phyloP scores from a whole-genome alignment of 2,797 vertebrate species.

The Characodon lateralis region DNA sequence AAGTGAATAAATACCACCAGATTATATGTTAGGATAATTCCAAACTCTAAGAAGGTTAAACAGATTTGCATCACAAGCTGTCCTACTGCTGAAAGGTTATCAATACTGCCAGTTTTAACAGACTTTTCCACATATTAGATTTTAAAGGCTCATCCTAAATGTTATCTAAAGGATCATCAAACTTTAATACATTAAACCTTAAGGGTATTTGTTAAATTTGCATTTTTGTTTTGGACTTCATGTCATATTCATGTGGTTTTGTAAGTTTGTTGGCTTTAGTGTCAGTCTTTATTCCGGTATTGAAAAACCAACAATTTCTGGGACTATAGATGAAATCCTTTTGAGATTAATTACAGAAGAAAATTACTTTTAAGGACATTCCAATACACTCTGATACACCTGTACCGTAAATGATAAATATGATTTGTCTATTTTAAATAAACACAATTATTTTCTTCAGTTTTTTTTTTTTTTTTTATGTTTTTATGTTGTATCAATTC shows the following conservation, averaged over 20 bases:
- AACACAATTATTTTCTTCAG: neutral
- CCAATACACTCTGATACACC: neutral
- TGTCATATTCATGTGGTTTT: neutral
- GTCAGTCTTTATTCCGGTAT: neutral
- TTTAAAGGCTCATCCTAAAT: neutral
- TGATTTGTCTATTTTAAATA: conserved; percentile 12
- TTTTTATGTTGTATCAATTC: neutral
- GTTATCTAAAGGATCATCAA: neutral
- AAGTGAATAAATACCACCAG: neutral
- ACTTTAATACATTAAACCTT: neutral
- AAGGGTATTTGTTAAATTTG: neutral
- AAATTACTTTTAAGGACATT: neutral
- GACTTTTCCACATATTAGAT: neutral
- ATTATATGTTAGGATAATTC: neutral
- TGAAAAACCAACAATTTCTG: neutral
- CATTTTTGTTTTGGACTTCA: neutral
- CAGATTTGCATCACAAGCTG: neutral
- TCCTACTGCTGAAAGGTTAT: too few species aligned
- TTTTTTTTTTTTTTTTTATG: neutral
- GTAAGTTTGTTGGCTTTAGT: neutral
- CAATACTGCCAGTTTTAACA: neutral
- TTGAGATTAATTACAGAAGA: neutral
- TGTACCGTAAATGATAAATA: neutral
- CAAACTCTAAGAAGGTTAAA: neutral
- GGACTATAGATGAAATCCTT: neutral